These are phyloP conservation scores for Sparus aurata DNA, from an alignment of 2,797 vertebrate genomes.

Conservation along the genomic window DNA sequence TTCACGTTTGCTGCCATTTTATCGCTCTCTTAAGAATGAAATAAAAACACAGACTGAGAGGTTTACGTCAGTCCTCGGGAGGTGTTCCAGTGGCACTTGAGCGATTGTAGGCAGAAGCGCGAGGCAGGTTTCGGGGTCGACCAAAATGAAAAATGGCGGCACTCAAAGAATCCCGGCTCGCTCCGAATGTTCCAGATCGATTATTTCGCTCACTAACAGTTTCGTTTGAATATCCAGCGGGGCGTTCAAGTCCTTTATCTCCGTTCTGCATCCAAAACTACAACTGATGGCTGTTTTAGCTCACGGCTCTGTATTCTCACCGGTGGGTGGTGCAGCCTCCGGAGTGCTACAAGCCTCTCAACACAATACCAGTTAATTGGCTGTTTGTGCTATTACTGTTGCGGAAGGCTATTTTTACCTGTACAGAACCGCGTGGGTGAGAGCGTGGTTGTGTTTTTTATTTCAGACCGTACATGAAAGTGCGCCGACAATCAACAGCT, in stretches of 20 bases:
- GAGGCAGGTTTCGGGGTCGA: background rate
- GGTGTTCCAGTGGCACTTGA: constrained; percentile 29
- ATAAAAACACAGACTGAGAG: constrained; percentile 24
- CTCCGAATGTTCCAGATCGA: constrained; percentile 39
- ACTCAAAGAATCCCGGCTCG: constrained; percentile 24
- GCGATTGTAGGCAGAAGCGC: constrained; percentile 37
- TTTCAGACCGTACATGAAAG: constrained; percentile 34
- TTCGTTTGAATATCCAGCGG: constrained; percentile 17
- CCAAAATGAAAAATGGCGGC: constrained; percentile 10
- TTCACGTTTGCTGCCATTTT: background rate
- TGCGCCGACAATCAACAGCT: constrained; percentile 24
- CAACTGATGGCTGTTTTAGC: constrained; percentile 45
- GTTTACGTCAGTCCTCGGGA: constrained; percentile 24
- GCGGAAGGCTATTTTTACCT: constrained; percentile 57
- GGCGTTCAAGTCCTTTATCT: constrained; percentile 40
- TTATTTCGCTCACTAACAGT: constrained; percentile 19
- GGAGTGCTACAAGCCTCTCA: constrained; percentile 52
- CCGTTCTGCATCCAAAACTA: constrained; percentile 54
- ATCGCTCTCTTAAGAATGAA: constrained; percentile 2
- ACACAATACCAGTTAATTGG: constrained; percentile 66
- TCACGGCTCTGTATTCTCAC: constrained; percentile 25
- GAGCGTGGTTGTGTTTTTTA: constrained; percentile 21
- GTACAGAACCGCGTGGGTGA: constrained; percentile 39
- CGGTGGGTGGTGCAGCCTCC: constrained; percentile 37
- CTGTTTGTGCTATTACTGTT: constrained; percentile 43